These are phyloP conservation scores for Pandemis corylana DNA, from an alignment of 2,888 invertebrate genomes.

Conservation along the genomic window DNA sequence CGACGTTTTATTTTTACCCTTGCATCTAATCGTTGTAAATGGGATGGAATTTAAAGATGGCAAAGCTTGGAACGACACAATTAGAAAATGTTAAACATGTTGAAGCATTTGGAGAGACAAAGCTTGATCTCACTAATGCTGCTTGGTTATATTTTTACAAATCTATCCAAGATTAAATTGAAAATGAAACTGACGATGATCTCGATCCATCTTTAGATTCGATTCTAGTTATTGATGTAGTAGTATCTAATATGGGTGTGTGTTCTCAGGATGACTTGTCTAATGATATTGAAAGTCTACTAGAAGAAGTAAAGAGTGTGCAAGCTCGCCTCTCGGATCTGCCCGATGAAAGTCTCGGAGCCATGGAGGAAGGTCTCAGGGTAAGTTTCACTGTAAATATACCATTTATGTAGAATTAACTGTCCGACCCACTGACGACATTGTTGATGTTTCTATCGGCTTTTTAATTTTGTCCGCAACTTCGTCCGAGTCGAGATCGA, in stretches of 20 bases:
- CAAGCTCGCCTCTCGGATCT: constrained; percentile 88
- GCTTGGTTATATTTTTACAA: background rate
- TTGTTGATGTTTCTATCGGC: constrained; percentile 27
- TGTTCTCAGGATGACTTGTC: constrained; percentile 86
- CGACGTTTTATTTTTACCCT: constrained; percentile 57
- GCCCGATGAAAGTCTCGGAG: constrained; percentile 88
- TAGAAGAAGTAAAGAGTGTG: constrained; percentile 87
- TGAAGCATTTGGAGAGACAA: background rate
- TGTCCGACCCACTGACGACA: constrained; percentile 11
- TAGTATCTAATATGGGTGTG: constrained; percentile 73
- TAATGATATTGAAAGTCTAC: constrained; percentile 89
- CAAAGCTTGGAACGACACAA: background rate
- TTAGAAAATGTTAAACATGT: background rate
- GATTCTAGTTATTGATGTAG: constrained; percentile 35
- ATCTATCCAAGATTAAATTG: background rate
- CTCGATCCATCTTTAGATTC: constrained; percentile 45
- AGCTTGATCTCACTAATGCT: background rate
- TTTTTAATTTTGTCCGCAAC: background rate
- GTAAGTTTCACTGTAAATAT: constrained; percentile 83
- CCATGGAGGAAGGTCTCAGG: constrained; percentile 89
- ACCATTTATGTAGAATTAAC: constrained; percentile 41
- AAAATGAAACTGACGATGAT: background rate
- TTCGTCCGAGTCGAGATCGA: background rate
- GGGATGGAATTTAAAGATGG: constrained; percentile 58
- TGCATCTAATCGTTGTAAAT: constrained; percentile 45